Evolutionary conservation across 2,113 vertebrate genomes (phyloP), one percentile per base, ranked within the genome.

Genomic region (Oryzias woworae): DNA sequence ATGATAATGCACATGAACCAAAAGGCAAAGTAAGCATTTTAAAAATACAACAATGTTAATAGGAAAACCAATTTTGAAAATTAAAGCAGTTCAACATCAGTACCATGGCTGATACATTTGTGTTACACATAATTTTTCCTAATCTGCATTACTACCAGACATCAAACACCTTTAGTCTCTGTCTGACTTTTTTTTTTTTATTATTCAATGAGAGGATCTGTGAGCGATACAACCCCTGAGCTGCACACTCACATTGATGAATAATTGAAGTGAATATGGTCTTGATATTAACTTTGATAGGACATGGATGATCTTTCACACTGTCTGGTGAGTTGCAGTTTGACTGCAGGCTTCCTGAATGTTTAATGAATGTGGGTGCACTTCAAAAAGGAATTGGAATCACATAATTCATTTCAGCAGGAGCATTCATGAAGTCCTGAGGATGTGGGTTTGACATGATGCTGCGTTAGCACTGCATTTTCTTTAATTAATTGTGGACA

Each of bases 281-380:
- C 77, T 80, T 62, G 66, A 78, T 82, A 58, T 72, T 62, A 63
- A 50, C 74, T 82, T 68, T 69, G 69, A 78, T 78, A 59, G 54
- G 71, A 85, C 68, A 63, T 62, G 65, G 47, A 72, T 73, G 54
- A 81, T 78, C 56, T 77, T 66, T 74, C 52, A 70, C 48, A 13
- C 24, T 7, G 45, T 64, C 60, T 66, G 52, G 43, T 61, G 59
- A 20, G 17, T 12, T 54, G 65, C 56, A 58, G 66, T 75, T 73
- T 70, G 72, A 70, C 58, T 67, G 59, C 52, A 24, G 53, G 77
- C 31, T 17, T 55, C 70, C 43, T 84, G 66, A 82, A 87, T 85
- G 80, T 86, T 90, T 89, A 74, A 88, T 89, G 82, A 85, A 75
- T 44, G 59, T 84, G 83, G 73, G 77, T 80, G 85, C 76, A 72